Conservation (phyloP, 2,113 vertebrate genomes). For the Myanophis thanlyinensis region DNA sequence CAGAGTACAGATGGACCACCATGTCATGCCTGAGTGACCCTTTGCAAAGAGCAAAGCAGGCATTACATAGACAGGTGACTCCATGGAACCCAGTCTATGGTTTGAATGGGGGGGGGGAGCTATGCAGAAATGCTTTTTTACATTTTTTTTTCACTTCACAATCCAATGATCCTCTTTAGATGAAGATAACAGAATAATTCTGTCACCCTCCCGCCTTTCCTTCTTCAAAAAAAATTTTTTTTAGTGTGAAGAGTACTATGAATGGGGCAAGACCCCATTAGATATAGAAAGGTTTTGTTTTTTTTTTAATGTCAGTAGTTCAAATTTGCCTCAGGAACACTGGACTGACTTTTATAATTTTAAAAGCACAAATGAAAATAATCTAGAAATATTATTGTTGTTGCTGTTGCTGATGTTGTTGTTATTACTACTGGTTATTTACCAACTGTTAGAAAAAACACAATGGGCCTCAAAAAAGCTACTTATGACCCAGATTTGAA, state of each 20-base stretch:
- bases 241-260: conserved; percentile 52
- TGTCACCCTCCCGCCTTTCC: conserved; percentile 50
- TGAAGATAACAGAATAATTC: conserved; percentile 38
- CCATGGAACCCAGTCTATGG: neutral
- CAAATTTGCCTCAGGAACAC: conserved; percentile 43
- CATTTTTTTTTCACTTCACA: neutral
- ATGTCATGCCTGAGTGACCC: neutral
- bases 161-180: conserved; percentile 28
- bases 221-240: conserved; percentile 55
- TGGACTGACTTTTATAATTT: conserved; percentile 40
- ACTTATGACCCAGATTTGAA: neutral
- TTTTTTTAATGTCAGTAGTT: conserved; percentile 47
- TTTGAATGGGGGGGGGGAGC: neutral
- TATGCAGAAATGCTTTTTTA: neutral
- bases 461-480: neutral
- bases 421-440: neutral
- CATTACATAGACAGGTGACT: neutral
- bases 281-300: conserved; percentile 41
- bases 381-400: conserved; percentile 34
- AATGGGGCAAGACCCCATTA: conserved; percentile 49
- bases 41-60: neutral
- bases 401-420: no score
- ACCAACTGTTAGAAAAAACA: neutral
- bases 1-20: neutral
- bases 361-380: conserved; percentile 18